Base-by-base conservation (phyloP, 2,797 vertebrate species). In the Denticeps clupeoides region DNA sequence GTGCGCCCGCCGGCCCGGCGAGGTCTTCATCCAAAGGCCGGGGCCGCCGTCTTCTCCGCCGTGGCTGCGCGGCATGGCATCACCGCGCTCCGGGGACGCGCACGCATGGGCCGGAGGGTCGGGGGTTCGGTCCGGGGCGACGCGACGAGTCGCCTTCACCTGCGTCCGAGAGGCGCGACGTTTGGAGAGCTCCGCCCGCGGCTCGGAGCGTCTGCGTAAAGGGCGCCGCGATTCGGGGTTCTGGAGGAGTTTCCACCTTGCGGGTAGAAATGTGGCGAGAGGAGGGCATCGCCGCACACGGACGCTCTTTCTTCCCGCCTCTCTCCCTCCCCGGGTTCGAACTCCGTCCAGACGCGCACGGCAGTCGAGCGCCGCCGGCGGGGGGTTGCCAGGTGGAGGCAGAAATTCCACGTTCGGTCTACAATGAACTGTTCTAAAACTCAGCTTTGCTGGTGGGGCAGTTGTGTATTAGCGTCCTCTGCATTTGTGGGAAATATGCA, bases 11-110 rank as follows among this genome's bases (percentile, higher is more conserved):
- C 83, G 73, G 32, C 73, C 79, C 4, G 75, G 45, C 2, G 81
- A 71, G 33, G 68, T 74, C 74, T 87, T 89, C 79, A 89, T 73
- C 92, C 91, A 90, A 81, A 93, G 86, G 73, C 88, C 91, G 60
- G 85, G 74, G 72, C 85, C 75, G 65, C 83, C 81, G 67, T 91
- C 89, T 60, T 90, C 91, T 72, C 86, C 85, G 73, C 86, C 79
- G 82, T 85, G 87, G 74, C 83, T 88, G 73, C 87, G 86, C 82
- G 89, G 89, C 90, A 94, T 96, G 81, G 87, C 90, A 91, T 91
- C 86, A 85, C 82, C 83, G n/a, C n/a, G n/a, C n/a, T n/a, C n/a
- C n/a, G n/a, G n/a, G n/a, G 38, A 38, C 35, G 16, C 38, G 35
- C 22, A 22, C 13, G 5, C 18, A 2, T 38, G 16, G 35, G 18